Base-by-base conservation (phyloP, 2,888 invertebrate genomes). In the Orthosia gothica region DNA sequence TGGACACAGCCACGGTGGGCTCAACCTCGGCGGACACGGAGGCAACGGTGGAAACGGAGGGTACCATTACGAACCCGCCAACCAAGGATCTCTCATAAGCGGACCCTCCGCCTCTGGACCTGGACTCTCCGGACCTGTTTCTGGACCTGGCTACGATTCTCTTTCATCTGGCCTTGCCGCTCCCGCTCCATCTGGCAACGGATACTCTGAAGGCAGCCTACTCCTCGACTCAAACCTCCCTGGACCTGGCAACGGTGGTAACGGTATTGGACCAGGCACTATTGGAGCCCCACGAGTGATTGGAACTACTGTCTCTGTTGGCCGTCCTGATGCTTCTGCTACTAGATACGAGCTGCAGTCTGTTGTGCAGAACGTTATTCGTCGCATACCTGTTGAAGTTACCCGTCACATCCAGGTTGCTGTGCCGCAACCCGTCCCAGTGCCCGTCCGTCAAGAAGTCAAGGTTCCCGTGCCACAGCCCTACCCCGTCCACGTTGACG, bases 401-500 rank as follows among this genome's bases (percentile, higher is more conserved):
- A 93, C 92, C 50, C 94, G 94, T 20, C 96, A 96, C 86, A 81
- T 96, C 3, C 89, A 96, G 78, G 90, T 96, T 0, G 89, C 91
- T 11, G 95, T 96, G 11, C 96, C 96, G 0, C 94, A 94, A 1
- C 91, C 95, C 11, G 92, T 92, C 1, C 93, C 95, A 1, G 94
- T 94, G 5, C 96, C 96, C 9, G 96, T 96, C 4, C 95, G 93
- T 20, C 93, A 95, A 11, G 95, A 96, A 83, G 93, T 96, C 20
- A 92, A 88, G 74, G 96, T 96, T 3, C 94, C 95, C 54, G 96
- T 96, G 0, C 96, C 96, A 0, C 95, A 96, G 76, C 96, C 96
- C 75, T 96, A 96, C 93, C 94, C 94, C 5, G 96, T 96, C 0
- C 95, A 92, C 69, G 96, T 96, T 0, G 94, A 96, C 54, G 96